Conservation (phyloP, 2,113 vertebrate genomes). For the Morone chrysops region DNA sequence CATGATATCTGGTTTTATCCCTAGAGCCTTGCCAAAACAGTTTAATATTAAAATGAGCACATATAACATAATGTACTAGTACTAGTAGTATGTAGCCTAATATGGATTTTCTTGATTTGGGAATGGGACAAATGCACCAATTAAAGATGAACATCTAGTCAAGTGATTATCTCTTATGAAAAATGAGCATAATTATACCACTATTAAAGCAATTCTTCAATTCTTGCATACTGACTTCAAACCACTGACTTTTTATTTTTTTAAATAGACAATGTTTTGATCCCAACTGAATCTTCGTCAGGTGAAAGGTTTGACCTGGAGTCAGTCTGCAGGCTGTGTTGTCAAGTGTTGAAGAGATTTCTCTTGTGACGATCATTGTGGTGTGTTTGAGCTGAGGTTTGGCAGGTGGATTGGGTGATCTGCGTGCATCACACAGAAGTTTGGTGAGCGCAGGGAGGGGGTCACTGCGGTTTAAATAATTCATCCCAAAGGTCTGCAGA, state of each 20-base stretch:
- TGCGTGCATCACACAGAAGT: conserved; percentile 32
- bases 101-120: no score
- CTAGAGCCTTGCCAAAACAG: neutral
- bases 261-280: neutral
- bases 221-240: no score
- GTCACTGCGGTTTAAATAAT: conserved; percentile 70
- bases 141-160: neutral
- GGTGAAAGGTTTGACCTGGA: conserved; percentile 16
- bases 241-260: neutral
- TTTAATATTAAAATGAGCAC: neutral
- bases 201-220: neutral
- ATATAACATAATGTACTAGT: neutral
- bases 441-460: neutral
- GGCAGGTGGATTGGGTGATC: conserved; percentile 19
- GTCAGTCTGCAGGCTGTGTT: conserved; percentile 7
- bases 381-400: conserved; percentile 23
- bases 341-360: conserved; percentile 24
- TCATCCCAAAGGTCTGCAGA: conserved; percentile 44
- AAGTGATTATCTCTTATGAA: neutral
- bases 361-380: conserved; percentile 23
- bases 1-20: neutral
- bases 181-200: neutral
- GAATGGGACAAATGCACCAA: neutral
- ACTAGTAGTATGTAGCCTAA: neutral
- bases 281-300: neutral